Evolutionary conservation across 2,797 vertebrate species (phyloP), one percentile per base, ranked within the genome.

Genomic region (Crypturellus tataupa): DNA sequence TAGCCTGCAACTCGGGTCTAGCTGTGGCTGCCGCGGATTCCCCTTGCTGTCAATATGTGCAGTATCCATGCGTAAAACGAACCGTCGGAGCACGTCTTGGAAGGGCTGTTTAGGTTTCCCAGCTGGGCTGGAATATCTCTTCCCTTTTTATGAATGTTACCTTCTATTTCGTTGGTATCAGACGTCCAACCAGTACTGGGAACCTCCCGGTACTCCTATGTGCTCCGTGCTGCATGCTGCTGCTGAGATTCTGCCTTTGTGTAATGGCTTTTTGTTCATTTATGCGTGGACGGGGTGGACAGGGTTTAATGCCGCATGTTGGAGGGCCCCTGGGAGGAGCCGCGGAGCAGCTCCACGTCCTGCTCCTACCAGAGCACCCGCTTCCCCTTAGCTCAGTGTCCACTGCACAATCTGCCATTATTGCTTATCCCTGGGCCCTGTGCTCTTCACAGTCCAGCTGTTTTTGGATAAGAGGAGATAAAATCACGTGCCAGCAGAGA

Each of bases 61-160:
- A 39, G 47, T 84, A 59, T 76, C 42, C 93, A 76, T 84, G 92
- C 89, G 89, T 80, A 87, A 89, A 91, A 90, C 81, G 78, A 87
- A 49, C 71, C 5, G 6, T 94, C 60, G 59, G 63, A 69, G 46
- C 39, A 25, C 56, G 13, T 87, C 56, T 91, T 46, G 62, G 89
- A 65, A 80, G 42, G 80, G 76, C 68, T 73, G 20, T 42, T 39
- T 39, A 39, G 37, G 37, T 39, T 39, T 39, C 37, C 37, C 37
- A 10, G 37, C 37, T 39, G 37, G 37, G 11, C 37, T 39, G 37
- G 37, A 39, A 23, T 80, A 78, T 68, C 76, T 89, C 55, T 85
- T 93, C 44, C 44, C 44, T 73, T 76, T 79, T 25, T 77, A 3
- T 0, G 1, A n/a, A 9, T 40, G 25, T 71, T 88, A 56, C 47